Conservation (phyloP, 2,888 invertebrate genomes). For the Lymantria monacha region DNA sequence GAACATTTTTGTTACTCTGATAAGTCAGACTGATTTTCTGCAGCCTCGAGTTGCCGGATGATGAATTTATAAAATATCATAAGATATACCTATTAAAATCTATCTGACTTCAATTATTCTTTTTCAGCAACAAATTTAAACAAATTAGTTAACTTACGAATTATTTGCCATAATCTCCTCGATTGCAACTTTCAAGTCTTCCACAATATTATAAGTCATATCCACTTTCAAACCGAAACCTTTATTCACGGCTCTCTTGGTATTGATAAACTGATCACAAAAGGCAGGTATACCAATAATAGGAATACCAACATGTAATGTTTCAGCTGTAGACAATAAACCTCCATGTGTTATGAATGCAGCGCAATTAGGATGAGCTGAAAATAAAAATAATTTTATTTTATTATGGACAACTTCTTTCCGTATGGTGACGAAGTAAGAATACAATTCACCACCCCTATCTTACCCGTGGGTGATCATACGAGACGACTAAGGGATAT, state of each 20-base stretch:
- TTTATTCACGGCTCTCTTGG: constrained; percentile 36
- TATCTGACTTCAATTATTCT: too few species aligned
- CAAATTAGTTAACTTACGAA: constrained; percentile 25
- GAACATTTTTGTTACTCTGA: too few species aligned
- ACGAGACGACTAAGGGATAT: too few species aligned
- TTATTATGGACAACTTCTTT: neutral
- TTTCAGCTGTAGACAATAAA: constrained; percentile 46
- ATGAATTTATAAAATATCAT: too few species aligned
- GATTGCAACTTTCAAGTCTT: constrained; percentile 35
- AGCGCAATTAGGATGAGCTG: constrained; percentile 47
- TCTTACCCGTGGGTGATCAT: too few species aligned
- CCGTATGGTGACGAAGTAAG: too few species aligned
- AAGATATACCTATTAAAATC: too few species aligned
- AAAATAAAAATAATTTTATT: constrained; percentile 4
- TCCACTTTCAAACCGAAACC: constrained; percentile 45
- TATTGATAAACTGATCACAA: constrained; percentile 48
- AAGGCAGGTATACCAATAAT: constrained; percentile 51
- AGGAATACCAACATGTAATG: constrained; percentile 49
- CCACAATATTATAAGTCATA: constrained; percentile 34
- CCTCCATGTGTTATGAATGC: constrained; percentile 54
- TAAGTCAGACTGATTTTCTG: too few species aligned
- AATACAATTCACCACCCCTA: too few species aligned
- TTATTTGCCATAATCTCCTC: constrained; percentile 30
- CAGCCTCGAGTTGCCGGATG: too few species aligned
- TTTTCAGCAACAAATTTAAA: too few species aligned